Base-by-base conservation (phyloP, 2,888 invertebrate genomes). In the Gryllus longicercus region DNA sequence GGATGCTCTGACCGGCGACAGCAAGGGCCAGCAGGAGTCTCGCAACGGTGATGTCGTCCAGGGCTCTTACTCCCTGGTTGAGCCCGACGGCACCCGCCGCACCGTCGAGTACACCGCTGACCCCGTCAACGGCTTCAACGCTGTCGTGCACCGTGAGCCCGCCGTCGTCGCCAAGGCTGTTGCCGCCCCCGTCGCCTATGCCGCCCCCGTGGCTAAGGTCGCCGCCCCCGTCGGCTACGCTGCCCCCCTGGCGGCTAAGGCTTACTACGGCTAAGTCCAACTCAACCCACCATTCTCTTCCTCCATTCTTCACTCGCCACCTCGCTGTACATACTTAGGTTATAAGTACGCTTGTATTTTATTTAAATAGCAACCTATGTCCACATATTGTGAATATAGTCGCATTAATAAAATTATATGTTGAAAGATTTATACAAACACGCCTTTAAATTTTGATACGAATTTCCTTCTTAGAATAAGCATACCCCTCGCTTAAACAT, bases 1-100 rank as follows among this genome's bases (percentile, higher is more conserved):
- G 51, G 81, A 80, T 77, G 78, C 81, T 18, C 79, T 75, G 23
- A 80, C 81, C 50, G 80, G 80, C 38, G 80, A 81, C 51, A 23
- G 23, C n/a, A 81, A 81, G 79, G 79, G 74, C n/a, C 81, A 81
- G 51, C 74, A 76, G 16, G 81, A 81, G 74, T 21, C 74, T 18
- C 80, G 81, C 11, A 49, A 50, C 25, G 80, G 80, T 18, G 78
- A 78, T 51, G n/a, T 49, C 4, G 78, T 78, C n/a, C 78, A 79
- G 49, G 80, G 80, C 63, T 23, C 50, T 38, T 79, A 79, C 79
- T 63, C 51, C 51, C 51, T 79, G 16, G 51, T 79, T 10, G 79
- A 79, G 50, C 79, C 79, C 18, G 79, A 79, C 18, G 79, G 79
- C n/a, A 78, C 51, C 25, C 50, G 78, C 23, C 18, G 78, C 11